Evolutionary conservation across 2,888 invertebrate genomes (phyloP), one percentile per base, ranked within the genome.

Genomic region (Philereme transversata): DNA sequence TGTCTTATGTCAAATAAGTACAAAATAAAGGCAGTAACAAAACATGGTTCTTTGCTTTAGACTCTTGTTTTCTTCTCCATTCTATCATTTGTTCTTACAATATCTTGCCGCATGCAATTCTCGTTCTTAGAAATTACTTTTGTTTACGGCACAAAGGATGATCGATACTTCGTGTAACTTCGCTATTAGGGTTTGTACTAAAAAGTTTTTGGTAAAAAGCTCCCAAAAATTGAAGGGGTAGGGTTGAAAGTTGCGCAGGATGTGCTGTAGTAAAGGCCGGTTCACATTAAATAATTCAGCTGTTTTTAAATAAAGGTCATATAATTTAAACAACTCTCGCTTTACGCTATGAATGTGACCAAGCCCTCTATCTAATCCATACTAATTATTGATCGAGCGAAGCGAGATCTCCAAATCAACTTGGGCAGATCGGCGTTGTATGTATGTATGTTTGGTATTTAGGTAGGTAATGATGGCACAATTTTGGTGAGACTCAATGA

Each of bases 61-160:
- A 8, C 9, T 35, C 47, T 47, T 47, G 47, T 47, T 22, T 33
- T 47, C 47, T 33, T 47, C 47, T 47, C 35, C 34, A 34, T 47
- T 47, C 47, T n/a, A 46, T 46, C 46, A 47, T 47, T 34, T 47
- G 47, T 47, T 47, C 47, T 35, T 47, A 47, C 47, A 47, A 47
- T 47, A 33, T 34, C 34, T n/a, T 47, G 47, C 47, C 35, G 34
- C 47, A 35, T 34, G 47, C 46, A 46, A 46, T 52, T 65, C 51
- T 58, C 50, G 57, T 54, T 61, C 67, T 67, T 61, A 64, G 61
- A 67, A 60, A 57, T 64, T 53, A 65, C 64, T 64, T 62, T 66
- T 65, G 65, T 68, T 60, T 64, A 57, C 68, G 56, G 51, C 45
- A 64, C 65, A 64, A 60, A 61, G 62, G 64, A 68, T 62, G 65